phyloP scores from a whole-genome alignment of 2,888 invertebrate genomes.

The Lordiphosa fenestrarum region DNA sequence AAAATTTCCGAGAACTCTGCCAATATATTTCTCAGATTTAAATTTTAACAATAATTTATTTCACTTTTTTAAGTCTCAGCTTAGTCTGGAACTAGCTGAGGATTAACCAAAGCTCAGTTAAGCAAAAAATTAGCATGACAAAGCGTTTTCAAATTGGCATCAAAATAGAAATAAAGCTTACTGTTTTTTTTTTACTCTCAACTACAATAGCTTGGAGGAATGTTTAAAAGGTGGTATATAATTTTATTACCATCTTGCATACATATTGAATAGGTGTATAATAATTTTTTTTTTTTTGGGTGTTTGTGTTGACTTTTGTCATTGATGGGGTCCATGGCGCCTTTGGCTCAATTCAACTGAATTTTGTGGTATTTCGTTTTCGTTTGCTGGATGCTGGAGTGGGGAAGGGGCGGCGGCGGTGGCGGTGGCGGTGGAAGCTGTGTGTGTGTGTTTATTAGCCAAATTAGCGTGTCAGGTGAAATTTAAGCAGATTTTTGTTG shows the following conservation, averaged over 20 bases:
- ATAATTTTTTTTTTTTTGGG: not conserved
- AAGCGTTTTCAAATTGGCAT: slow-evolving; percentile 35
- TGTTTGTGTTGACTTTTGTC: slow-evolving; percentile 19
- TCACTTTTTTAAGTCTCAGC: not conserved
- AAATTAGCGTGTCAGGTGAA: slow-evolving; percentile 73
- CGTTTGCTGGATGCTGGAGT: no score
- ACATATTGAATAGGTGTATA: slow-evolving; percentile 16
- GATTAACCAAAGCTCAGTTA: slow-evolving; percentile 4
- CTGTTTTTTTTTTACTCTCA: slow-evolving; percentile 32
- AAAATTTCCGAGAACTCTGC: no score
- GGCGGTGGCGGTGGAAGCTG: no score
- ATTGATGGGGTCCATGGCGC: slow-evolving; percentile 36
- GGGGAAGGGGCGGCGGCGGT: not conserved
- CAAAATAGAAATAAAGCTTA: slow-evolving; percentile 40
- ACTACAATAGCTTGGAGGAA: slow-evolving; percentile 24
- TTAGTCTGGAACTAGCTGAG: not conserved
- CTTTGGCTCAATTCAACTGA: slow-evolving; percentile 44
- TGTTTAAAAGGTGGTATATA: slow-evolving; percentile 22
- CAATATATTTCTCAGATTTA: not conserved
- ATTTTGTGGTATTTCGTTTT: slow-evolving; percentile 40
- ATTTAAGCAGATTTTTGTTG: slow-evolving; percentile 67
- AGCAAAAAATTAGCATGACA: slow-evolving; percentile 38
- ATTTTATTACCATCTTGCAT: slow-evolving; percentile 40
- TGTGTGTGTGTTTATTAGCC: slow-evolving; percentile 59
- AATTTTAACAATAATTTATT: not conserved